Evolutionary conservation across 2,888 invertebrate species (phyloP).

Genomic region (Cryptocheilus praepositus): DNA sequence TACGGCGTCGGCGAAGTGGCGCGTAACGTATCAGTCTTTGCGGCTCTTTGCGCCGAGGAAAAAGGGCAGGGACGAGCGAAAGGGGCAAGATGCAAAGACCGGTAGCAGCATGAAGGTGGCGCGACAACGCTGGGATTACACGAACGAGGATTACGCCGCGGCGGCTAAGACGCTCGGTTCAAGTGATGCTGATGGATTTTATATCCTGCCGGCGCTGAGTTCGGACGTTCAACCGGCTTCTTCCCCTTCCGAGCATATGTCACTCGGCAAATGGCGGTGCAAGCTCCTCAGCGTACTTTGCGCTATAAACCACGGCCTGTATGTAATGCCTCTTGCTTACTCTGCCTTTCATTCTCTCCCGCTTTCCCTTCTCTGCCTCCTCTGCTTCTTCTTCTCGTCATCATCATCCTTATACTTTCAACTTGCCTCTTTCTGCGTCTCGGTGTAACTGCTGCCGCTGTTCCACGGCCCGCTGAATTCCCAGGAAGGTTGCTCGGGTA

Average conservation of each 20-base stretch:
- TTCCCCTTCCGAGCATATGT: constrained; percentile 46
- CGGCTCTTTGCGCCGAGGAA: background rate
- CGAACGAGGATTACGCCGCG: constrained; percentile 7
- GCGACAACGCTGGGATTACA: background rate
- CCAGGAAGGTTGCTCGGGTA: constrained; percentile 44
- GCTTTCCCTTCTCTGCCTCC: constrained; percentile 17
- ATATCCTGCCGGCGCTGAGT: constrained; percentile 30
- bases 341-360: constrained; percentile 12
- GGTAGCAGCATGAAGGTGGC: constrained; percentile 36
- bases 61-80: background rate
- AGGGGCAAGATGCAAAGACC: constrained; percentile 6
- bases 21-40: background rate
- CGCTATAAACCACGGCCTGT: constrained; percentile 57
- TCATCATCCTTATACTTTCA: background rate
- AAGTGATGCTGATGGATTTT: constrained; percentile 48
- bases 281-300: constrained; percentile 47
- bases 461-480: constrained; percentile 43
- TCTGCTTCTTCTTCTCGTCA: constrained; percentile 16
- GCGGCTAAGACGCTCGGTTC: constrained; percentile 19
- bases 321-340: constrained; percentile 45
- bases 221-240: constrained; percentile 34
- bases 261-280: constrained; percentile 45
- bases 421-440: background rate
- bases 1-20: background rate
- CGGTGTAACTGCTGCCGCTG: constrained; percentile 14